Evolutionary conservation across 1,140 invertebrate species (phyloP).

Genomic region (Trinorchestia longiramus): DNA sequence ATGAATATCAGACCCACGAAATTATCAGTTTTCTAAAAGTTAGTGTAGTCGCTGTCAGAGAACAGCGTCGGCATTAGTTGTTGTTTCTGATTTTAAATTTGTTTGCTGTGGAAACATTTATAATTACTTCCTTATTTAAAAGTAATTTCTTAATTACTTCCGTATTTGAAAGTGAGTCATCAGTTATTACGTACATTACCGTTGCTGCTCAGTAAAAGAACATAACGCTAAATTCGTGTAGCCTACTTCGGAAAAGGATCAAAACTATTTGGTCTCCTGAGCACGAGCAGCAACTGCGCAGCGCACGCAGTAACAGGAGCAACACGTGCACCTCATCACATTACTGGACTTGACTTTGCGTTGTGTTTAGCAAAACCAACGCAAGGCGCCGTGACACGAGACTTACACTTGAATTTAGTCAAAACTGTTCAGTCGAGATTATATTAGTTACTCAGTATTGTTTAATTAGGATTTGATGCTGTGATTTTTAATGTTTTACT

Average conservation of each 20-base stretch:
- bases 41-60: too few species aligned
- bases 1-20: not conserved
- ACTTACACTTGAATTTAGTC: not conserved
- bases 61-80: too few species aligned
- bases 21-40: too few species aligned
- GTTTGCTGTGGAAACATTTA: not conserved
- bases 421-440: not conserved
- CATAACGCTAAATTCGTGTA: not conserved
- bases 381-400: too few species aligned
- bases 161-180: not conserved
- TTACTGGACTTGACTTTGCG: not conserved
- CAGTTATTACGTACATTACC: too few species aligned
- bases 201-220: not conserved
- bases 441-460: not conserved
- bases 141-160: not conserved
- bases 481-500: not conserved
- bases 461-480: not conserved
- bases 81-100: too few species aligned
- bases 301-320: not conserved
- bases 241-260: not conserved
- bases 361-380: not conserved
- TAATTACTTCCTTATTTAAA: not conserved
- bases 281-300: not conserved
- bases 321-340: not conserved
- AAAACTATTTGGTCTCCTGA: not conserved